Evolutionary conservation across 2,888 invertebrate genomes (phyloP).

Genomic region (Meandrusa payeni): DNA sequence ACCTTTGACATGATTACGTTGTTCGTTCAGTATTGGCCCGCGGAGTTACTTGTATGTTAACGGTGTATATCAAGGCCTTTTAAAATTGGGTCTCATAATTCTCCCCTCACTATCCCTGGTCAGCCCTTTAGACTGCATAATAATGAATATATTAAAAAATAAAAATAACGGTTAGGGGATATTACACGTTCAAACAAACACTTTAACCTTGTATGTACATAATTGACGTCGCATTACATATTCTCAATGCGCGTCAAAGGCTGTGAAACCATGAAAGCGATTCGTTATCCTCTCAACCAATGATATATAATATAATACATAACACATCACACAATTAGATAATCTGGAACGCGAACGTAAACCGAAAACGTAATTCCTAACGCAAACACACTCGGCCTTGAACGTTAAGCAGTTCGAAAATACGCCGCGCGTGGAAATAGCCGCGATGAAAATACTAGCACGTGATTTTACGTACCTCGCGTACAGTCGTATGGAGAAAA

Average conservation of each 20-base stretch:
- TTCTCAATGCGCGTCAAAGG: conserved; percentile 51
- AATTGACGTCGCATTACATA: conserved; percentile 57
- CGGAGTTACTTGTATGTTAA: too few relatives aligned
- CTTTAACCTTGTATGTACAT: conserved; percentile 38
- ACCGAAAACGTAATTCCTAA: conserved; percentile 53
- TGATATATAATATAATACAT: conserved; percentile 43
- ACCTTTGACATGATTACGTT: too few relatives aligned
- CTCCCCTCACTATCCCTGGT: too few relatives aligned
- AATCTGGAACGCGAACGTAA: conserved; percentile 47
- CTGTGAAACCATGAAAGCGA: conserved; percentile 60
- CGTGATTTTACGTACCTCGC: conserved; percentile 77
- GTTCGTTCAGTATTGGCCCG: too few relatives aligned
- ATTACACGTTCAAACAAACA: too few relatives aligned
- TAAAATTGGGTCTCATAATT: too few relatives aligned
- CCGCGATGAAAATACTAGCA: conserved; percentile 72
- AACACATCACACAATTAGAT: conserved; percentile 42
- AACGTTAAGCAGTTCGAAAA: conserved; percentile 74
- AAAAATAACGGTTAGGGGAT: too few relatives aligned
- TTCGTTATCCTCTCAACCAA: conserved; percentile 52
- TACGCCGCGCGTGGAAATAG: conserved; percentile 74
- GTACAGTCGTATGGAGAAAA: conserved; percentile 70
- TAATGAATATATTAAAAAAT: too few relatives aligned
- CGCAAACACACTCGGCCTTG: conserved; percentile 76
- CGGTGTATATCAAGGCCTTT: too few relatives aligned
- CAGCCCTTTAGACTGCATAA: too few relatives aligned